Conservation (phyloP, 2,888 invertebrate species). For the Margaritifera margaritifera region DNA sequence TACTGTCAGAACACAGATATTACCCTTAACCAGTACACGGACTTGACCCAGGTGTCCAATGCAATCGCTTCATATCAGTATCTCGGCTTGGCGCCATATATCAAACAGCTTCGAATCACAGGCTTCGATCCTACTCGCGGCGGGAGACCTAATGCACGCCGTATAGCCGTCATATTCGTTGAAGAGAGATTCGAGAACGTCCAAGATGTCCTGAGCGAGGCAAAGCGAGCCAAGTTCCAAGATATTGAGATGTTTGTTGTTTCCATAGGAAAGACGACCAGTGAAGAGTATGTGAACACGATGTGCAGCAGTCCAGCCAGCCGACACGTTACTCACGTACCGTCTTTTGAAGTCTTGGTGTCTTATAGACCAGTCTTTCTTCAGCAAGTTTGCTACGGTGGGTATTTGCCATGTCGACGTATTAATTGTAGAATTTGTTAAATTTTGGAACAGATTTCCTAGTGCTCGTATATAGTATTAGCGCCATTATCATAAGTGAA, state of each 20-base stretch:
- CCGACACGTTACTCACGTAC: slow-evolving; percentile 2
- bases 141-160: slow-evolving; percentile 20
- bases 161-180: slow-evolving; percentile 44
- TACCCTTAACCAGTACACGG: slow-evolving; percentile 19
- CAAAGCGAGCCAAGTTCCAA: slow-evolving; percentile 2
- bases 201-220: slow-evolving; percentile 3
- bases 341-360: background rate
- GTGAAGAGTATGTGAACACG: background rate
- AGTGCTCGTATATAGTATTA: too few species aligned
- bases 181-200: slow-evolving; percentile 27
- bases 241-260: slow-evolving; percentile 9
- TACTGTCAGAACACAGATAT: slow-evolving; percentile 44
- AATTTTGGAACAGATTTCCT: too few species aligned
- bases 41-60: slow-evolving; percentile 12
- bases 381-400: too few species aligned
- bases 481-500: too few species aligned
- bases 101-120: slow-evolving; percentile 24
- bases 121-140: slow-evolving; percentile 26
- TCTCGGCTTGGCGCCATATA: slow-evolving; percentile 12
- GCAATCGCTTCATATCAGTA: slow-evolving; percentile 8
- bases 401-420: too few species aligned
- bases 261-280: slow-evolving; percentile 5
- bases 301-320: background rate
- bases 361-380: too few species aligned
- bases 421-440: too few species aligned